Evolutionary conservation across 2,113 vertebrate species (phyloP), one percentile per base, ranked within the genome.

Genomic region (Pomatostomus ruficeps): DNA sequence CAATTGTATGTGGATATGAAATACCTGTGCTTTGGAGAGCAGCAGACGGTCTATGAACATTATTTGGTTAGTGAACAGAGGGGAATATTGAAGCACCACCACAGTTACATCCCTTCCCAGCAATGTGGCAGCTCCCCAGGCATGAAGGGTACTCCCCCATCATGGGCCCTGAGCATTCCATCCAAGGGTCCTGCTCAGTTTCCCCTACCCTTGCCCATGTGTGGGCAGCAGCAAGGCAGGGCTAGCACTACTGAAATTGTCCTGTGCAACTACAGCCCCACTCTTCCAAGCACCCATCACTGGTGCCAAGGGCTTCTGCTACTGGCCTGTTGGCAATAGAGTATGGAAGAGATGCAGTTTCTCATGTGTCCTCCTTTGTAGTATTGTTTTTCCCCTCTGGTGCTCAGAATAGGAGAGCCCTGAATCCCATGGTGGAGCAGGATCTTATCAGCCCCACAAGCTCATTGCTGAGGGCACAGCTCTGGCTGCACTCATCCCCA

Each of bases 131-230:
- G 89, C 33, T 67, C 12, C 51, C 33, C 58, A 35, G 43, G 48
- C 21, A 22, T 3, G 48, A 62, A 0, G 2, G 43, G 16, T 59
- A 38, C 40, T 72, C 10, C 35, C 46, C 42, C 22, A 0, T 6
- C 38, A 25, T 29, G 24, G 14, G 12, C 48, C 20, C 12, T 14
- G 15, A 72, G 38, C 33, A 42, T 28, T 22, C 48, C 18, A 36
- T 57, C 36, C 28, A 6, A 48, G 9, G 20, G 18, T 33, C 28
- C 49, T 43, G 36, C 48, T 68, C 57, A 29, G 62, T 26, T 35
- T 67, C 35, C 15, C 42, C 31, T 26, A 5, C 19, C 70, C 43
- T 85, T 3, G 9, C 35, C 36, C 14, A 7, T 2, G 0, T 4
- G 7, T 3, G 2, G n/a, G 49, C 42, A 81, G 65, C 70, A 45